Evolutionary conservation across 2,888 invertebrate species (phyloP).

Genomic region (Alloplasta piceator): DNA sequence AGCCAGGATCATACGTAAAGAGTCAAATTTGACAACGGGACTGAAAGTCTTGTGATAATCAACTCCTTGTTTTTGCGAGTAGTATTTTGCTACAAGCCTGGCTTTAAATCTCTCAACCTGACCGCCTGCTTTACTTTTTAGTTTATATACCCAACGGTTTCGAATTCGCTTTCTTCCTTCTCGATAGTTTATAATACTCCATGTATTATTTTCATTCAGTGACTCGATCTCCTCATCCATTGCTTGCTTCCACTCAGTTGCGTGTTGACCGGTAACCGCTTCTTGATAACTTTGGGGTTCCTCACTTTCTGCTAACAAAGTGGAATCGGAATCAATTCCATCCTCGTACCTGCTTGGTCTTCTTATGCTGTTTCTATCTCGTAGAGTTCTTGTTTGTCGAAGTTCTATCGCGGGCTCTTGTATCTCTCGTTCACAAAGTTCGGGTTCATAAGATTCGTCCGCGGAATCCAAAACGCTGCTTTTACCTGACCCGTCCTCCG

Average conservation of each 20-base stretch:
- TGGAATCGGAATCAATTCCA: no score
- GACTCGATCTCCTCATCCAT: slow-evolving; percentile 3
- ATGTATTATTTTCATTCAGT: slow-evolving; percentile 3
- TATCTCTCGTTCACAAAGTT: no score
- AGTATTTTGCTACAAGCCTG: slow-evolving; percentile 14
- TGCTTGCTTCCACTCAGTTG: slow-evolving; percentile 10
- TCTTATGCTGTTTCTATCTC: no score
- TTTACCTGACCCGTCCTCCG: no score
- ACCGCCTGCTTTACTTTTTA: slow-evolving; percentile 10
- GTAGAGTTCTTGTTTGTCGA: no score
- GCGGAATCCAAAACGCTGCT: no score
- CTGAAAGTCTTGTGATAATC: slow-evolving; percentile 11
- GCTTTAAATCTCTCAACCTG: slow-evolving; percentile 13
- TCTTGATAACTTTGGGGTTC: no score
- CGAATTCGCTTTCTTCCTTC: background rate
- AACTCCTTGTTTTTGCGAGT: slow-evolving; percentile 31
- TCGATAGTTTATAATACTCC: background rate
- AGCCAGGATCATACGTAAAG: background rate
- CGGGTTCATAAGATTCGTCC: no score
- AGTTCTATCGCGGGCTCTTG: no score
- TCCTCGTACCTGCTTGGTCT: no score
- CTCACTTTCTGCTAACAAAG: no score
- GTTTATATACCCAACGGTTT: background rate
- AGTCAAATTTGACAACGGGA: slow-evolving; percentile 19
- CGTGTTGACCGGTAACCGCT: slow-evolving; percentile 3